Percentiles rank a stretch among this genome's conserved stretches.
These are phyloP conservation scores for Ophraella communa DNA, from an alignment of 2,888 invertebrate species.

Conservation along the genomic window DNA sequence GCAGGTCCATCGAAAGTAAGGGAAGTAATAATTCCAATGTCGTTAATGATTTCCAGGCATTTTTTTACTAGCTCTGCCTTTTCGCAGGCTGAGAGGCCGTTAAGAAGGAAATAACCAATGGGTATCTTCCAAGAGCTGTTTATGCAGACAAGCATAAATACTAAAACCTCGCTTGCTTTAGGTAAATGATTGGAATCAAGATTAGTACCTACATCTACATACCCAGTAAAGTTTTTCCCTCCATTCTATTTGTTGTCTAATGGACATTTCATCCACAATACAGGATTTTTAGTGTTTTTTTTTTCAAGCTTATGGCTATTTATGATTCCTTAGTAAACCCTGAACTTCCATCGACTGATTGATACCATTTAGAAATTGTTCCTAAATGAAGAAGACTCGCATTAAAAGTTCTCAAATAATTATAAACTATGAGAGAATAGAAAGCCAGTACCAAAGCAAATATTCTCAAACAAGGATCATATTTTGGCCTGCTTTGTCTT, in stretches of 20 bases:
- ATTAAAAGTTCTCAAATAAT: conserved; percentile 3
- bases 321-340: conserved; percentile 40
- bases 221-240: conserved; percentile 40
- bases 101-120: conserved; percentile 41
- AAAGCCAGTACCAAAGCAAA: conserved; percentile 32
- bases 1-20: conserved; percentile 45
- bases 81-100: conserved; percentile 30
- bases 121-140: conserved; percentile 41
- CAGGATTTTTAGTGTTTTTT: conserved; percentile 3
- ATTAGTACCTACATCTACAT: conserved; percentile 42
- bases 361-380: conserved; percentile 37
- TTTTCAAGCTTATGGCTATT: conserved; percentile 26
- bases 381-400: conserved; percentile 23
- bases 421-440: conserved; percentile 35
- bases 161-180: conserved; percentile 40
- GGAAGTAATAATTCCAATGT: conserved; percentile 33
- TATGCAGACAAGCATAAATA: conserved; percentile 40
- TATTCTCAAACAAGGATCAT: conserved; percentile 12
- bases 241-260: conserved; percentile 42
- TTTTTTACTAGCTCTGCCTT: conserved; percentile 33
- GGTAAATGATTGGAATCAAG: conserved; percentile 38
- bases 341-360: conserved; percentile 35
- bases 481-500: conserved; percentile 6
- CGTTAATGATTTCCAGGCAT: conserved; percentile 34
- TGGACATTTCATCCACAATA: conserved; percentile 47